phyloP scores from a whole-genome alignment of 2,888 invertebrate species.

The Phania funesta region DNA sequence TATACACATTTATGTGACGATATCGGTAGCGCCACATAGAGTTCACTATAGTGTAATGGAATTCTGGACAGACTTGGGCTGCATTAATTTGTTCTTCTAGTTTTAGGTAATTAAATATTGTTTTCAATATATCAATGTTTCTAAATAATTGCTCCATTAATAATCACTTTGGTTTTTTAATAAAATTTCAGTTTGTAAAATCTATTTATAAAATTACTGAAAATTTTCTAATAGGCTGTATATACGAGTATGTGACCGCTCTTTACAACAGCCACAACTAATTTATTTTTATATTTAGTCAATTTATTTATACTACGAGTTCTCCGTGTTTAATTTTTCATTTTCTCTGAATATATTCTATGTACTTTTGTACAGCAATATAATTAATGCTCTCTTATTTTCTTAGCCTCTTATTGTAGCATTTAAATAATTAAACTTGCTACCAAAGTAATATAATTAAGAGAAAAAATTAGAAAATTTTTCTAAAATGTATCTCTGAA shows the following conservation, averaged over 20 bases:
- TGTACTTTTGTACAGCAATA: too few species aligned
- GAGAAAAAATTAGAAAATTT: too few species aligned
- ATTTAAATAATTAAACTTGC: too few species aligned
- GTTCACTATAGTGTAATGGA: constrained; percentile 25
- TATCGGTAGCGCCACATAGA: constrained; percentile 38
- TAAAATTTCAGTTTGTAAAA: not conserved
- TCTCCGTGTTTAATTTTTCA: too few species aligned
- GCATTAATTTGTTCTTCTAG: constrained; percentile 29
- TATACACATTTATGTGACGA: constrained; percentile 21
- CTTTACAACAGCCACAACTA: not conserved
- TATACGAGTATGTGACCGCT: not conserved
- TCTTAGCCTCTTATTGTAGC: too few species aligned
- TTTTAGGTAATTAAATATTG: constrained; percentile 29
- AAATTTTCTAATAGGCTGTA: not conserved
- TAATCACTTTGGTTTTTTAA: not conserved
- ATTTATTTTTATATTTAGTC: not conserved
- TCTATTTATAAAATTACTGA: constrained; percentile 8
- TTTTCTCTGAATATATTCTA: too few species aligned
- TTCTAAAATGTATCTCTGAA: too few species aligned
- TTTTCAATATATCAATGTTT: constrained; percentile 29
- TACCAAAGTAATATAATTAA: too few species aligned
- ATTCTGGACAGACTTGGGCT: not conserved
- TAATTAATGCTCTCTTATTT: too few species aligned
- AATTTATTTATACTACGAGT: not conserved
- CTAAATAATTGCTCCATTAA: constrained; percentile 6